phyloP scores from a whole-genome alignment of 2,797 vertebrate species.

The Syngnathus acus region DNA sequence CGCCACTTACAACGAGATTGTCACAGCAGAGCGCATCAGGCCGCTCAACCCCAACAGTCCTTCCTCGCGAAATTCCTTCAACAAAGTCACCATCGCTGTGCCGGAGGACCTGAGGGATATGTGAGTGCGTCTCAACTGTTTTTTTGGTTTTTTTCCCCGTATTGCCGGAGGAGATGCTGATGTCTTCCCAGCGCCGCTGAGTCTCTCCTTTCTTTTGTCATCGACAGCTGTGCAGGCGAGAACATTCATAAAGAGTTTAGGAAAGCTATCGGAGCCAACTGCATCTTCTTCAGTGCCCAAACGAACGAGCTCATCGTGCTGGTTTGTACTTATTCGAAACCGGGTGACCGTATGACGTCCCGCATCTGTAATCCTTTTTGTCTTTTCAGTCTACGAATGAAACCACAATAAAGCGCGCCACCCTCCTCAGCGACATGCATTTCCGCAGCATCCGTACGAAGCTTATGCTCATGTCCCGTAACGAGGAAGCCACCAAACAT shows the following conservation, averaged over 20 bases:
- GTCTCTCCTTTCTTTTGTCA: slow-evolving; percentile 17
- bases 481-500: slow-evolving; percentile 88
- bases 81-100: slow-evolving; percentile 79
- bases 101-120: slow-evolving; percentile 86
- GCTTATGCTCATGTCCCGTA: slow-evolving; percentile 84
- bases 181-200: neutral
- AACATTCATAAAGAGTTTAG: slow-evolving; percentile 90
- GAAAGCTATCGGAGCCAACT: slow-evolving; percentile 86
- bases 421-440: slow-evolving; percentile 87
- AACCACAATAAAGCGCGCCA: slow-evolving; percentile 81
- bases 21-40: slow-evolving; percentile 85
- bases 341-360: too few species aligned
- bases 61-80: slow-evolving; percentile 78
- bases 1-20: slow-evolving; percentile 89
- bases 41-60: slow-evolving; percentile 86
- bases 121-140: slow-evolving; percentile 61
- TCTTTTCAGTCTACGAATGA: slow-evolving; percentile 75
- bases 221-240: slow-evolving; percentile 79
- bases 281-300: slow-evolving; percentile 80
- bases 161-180: neutral
- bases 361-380: neutral
- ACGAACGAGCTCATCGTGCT: slow-evolving; percentile 82
- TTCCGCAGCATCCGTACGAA: slow-evolving; percentile 90
- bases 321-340: slow-evolving; percentile 62
- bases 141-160: neutral